Conservation (phyloP, 2,888 invertebrate species). For the Noctua janthina region DNA sequence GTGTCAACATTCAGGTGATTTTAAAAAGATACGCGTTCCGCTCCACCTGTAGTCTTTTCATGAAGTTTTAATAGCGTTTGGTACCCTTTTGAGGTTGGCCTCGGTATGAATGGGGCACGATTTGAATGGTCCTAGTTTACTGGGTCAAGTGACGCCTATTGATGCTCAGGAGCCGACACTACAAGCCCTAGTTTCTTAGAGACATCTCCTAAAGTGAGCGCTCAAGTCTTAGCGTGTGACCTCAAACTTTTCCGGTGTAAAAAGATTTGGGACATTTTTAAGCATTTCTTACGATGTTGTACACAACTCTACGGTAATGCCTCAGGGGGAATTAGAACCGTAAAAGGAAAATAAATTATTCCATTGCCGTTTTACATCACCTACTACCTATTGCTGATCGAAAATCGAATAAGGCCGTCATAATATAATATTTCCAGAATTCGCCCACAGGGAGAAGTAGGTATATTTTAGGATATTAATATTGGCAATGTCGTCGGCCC, state of each 20-base stretch:
- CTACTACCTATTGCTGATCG: constrained; percentile 27
- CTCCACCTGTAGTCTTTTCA: constrained; percentile 74
- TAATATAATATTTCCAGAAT: constrained; percentile 29
- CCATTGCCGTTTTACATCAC: constrained; percentile 20
- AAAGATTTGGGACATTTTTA: constrained; percentile 31
- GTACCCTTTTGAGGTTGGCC: constrained; percentile 78
- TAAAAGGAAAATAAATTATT: constrained; percentile 38
- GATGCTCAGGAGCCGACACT: constrained; percentile 76
- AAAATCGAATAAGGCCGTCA: constrained; percentile 35
- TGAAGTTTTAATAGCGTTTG: constrained; percentile 80
- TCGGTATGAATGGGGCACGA: constrained; percentile 79
- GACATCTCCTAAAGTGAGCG: constrained; percentile 68
- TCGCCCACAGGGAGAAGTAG: constrained; percentile 35
- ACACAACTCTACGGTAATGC: constrained; percentile 15
- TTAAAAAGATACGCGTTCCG: constrained; percentile 74
- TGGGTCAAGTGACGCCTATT: constrained; percentile 84
- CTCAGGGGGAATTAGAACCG: constrained; percentile 36
- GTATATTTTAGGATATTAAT: constrained; percentile 42
- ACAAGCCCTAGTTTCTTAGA: constrained; percentile 73
- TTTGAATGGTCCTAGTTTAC: constrained; percentile 82
- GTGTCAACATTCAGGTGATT: constrained; percentile 76
- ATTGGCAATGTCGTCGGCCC: constrained; percentile 40
- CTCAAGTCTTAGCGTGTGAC: constrained; percentile 24
- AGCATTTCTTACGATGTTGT: not conserved
- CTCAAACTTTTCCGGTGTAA: constrained; percentile 28